Evolutionary conservation across 2,888 invertebrate species (phyloP).

Genomic region (Eilema sororculum): DNA sequence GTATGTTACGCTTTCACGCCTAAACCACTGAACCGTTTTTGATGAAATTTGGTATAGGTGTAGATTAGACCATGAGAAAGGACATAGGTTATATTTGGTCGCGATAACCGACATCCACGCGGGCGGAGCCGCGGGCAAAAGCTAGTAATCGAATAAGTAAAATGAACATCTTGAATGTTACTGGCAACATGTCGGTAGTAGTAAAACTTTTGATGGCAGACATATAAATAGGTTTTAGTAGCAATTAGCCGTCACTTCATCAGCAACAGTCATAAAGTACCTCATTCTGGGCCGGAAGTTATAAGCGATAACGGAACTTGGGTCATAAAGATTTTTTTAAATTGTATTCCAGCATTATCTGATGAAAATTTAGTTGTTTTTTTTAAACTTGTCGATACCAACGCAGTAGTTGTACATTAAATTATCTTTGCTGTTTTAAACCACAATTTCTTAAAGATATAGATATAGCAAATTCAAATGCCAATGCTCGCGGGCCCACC

Average conservation of each 20-base stretch:
- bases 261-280: constrained; percentile 52
- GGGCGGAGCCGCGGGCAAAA: no score
- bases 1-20: no score
- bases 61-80: no score
- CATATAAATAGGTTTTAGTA: constrained; percentile 45
- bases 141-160: not conserved
- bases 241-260: constrained; percentile 59
- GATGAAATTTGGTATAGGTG: no score
- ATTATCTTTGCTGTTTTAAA: no score
- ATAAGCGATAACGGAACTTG: constrained; percentile 23
- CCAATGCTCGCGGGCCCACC: no score
- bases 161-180: not conserved
- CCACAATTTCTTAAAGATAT: no score
- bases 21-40: no score
- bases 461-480: no score
- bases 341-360: not conserved
- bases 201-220: constrained; percentile 37
- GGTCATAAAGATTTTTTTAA: not conserved
- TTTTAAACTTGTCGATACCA: not conserved
- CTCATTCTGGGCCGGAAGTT: constrained; percentile 30
- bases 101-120: no score
- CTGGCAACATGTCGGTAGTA: constrained; percentile 21
- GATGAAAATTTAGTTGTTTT: not conserved
- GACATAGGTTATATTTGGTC: no score
- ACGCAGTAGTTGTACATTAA: not conserved